Evolutionary conservation across 2,797 vertebrate genomes (phyloP), one percentile per base, ranked within the genome.

Genomic region (Buceros bicornis): DNA sequence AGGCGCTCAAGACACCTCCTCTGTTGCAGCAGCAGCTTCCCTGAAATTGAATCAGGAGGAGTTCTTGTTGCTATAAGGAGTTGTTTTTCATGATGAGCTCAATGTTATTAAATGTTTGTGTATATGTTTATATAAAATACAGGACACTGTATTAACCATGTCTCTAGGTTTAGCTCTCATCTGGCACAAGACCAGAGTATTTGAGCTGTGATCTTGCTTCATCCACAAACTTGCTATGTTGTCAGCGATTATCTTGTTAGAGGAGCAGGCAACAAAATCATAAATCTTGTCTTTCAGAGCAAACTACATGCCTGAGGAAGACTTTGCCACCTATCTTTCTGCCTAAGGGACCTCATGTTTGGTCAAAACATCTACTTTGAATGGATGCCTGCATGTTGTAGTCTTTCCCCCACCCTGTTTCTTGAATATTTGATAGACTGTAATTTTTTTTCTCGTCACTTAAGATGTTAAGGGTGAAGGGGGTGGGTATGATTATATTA

Each of bases 331-430:
- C 72, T 87, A 57, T 64, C 33, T 57, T 71, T 81, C 50, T 86
- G 73, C 88, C 48, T 51, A 65, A 66, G 62, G 76, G 51, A 83
- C 88, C 53, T 79, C 79, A 64, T 74, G 56, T 89, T 95, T 91
- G 91, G 78, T 89, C 72, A 95, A 95, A 97, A 93, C 33, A 91
- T 70, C 45, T 42, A 29, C 61, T 90, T 7, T 13, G 79, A 82
- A 70, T 5, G 2, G 43, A 82, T 82, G 64, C 45, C 42, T 89
- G 53, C 48, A 48, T 73, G 60, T 35, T 61, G 62, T 9, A 83
- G 37, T 31, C 16, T 81, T 72, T 76, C n/a, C 69, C 29, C 48
- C 67, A 80, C 35, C 22, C 57, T 54, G 7, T 54, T 71, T 83
- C 37, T 71, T 81, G 72, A 90, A 84, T 11, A 45, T 76, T 90